A percentile compares a stretch with the other conserved stretches of the same genome.
Conservation (phyloP, 2,888 invertebrate species). For the Hyalella azteca region DNA sequence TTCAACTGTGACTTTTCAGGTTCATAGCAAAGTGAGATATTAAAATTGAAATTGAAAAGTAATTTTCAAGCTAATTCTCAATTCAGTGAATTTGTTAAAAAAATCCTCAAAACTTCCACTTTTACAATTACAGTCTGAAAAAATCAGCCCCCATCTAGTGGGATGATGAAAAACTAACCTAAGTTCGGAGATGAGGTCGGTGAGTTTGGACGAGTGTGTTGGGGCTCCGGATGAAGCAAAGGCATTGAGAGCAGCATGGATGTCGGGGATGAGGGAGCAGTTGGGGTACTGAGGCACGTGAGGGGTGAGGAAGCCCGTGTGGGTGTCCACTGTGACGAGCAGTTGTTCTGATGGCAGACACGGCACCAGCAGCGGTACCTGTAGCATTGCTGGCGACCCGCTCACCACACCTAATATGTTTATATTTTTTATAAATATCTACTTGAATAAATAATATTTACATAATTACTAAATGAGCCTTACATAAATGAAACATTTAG, state of each 20-base stretch:
- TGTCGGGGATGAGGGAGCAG: conserved; percentile 78
- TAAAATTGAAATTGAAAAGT: no score
- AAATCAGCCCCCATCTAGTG: no score
- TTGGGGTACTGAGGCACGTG: conserved; percentile 89
- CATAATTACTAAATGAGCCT: no score
- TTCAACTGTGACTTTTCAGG: no score
- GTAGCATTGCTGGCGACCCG: conserved; percentile 91
- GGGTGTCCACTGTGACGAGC: conserved; percentile 90
- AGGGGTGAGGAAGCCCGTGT: conserved; percentile 88
- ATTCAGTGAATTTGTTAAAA: no score
- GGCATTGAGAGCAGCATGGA: conserved; percentile 79
- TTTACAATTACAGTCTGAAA: no score
- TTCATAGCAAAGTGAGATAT: no score
- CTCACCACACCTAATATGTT: conserved; percentile 70
- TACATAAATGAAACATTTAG: no score
- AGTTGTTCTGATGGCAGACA: conserved; percentile 91
- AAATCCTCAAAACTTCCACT: no score
- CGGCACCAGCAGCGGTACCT: conserved; percentile 86
- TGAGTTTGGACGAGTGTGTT: conserved; percentile 77
- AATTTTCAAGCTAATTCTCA: no score
- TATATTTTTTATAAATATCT: no score
- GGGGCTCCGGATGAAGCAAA: conserved; percentile 75
- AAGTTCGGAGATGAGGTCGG: conserved; percentile 74
- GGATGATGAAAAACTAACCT: conserved; percentile 63
- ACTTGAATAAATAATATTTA: no score